Conservation (phyloP, 1,140 invertebrate genomes). For the Drosophila hydei region DNA sequence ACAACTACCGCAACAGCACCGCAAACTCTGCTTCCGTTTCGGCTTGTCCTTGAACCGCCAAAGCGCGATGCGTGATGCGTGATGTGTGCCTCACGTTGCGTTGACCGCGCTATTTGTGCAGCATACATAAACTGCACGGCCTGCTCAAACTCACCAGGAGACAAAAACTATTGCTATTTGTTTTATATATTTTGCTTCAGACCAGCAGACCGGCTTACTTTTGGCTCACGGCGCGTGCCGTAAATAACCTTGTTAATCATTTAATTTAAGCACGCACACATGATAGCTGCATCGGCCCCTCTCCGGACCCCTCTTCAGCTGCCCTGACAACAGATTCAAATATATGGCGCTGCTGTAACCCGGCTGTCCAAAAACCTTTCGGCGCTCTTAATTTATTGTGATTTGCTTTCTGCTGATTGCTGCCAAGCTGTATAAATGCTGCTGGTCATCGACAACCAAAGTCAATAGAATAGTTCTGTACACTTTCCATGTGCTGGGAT, state of each 20-base stretch:
- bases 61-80: background rate
- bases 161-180: slow-evolving; percentile 1
- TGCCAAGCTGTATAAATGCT: slow-evolving; percentile 3
- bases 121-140: slow-evolving; percentile 28
- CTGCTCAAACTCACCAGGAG: background rate
- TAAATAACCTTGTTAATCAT: slow-evolving; percentile 82
- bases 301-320: slow-evolving; percentile 4
- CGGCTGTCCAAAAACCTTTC: slow-evolving; percentile 15
- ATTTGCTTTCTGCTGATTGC: slow-evolving; percentile 39
- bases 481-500: background rate
- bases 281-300: slow-evolving; percentile 34
- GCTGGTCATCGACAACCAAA: slow-evolving; percentile 17
- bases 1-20: slow-evolving; percentile 14
- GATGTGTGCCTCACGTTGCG: slow-evolving; percentile 3
- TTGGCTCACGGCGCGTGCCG: slow-evolving; percentile 40
- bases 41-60: slow-evolving; percentile 47
- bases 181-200: background rate
- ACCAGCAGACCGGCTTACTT: slow-evolving; percentile 19
- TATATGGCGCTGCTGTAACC: slow-evolving; percentile 2
- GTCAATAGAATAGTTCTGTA: slow-evolving; percentile 4
- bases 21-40: slow-evolving; percentile 64
- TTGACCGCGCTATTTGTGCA: slow-evolving; percentile 41
- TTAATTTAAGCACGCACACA: slow-evolving; percentile 70
- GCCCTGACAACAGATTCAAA: slow-evolving; percentile 8
- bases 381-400: slow-evolving; percentile 44